These are phyloP conservation scores for Bemisia tabaci DNA, from an alignment of 1,140 invertebrate genomes.

Conservation along the genomic window DNA sequence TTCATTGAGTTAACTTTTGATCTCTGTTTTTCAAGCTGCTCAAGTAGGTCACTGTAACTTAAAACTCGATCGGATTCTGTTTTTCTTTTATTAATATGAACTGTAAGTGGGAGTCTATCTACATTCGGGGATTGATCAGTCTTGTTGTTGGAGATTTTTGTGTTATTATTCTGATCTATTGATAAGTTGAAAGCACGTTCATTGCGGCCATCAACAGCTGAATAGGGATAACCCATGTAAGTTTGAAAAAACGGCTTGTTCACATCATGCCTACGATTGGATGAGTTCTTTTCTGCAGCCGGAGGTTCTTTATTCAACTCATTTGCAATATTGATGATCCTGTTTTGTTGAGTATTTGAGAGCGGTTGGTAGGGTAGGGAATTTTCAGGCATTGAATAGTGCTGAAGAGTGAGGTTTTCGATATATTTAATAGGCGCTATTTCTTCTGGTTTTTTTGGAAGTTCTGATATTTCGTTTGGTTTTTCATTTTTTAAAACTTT, in stretches of 20 bases:
- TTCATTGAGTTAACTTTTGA: slow-evolving; percentile 21
- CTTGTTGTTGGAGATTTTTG: neutral
- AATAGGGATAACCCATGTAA: neutral
- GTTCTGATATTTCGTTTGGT: neutral
- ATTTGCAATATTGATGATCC: neutral
- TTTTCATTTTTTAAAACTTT: neutral
- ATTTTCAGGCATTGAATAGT: slow-evolving; percentile 17
- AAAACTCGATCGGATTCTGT: neutral
- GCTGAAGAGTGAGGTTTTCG: slow-evolving; percentile 21
- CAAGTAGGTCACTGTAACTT: neutral
- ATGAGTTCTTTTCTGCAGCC: neutral
- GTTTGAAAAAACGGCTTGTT: neutral
- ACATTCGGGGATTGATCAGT: neutral
- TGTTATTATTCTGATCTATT: neutral
- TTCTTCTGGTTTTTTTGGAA: neutral
- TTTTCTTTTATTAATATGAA: neutral
- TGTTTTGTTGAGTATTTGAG: neutral
- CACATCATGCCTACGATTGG: neutral
- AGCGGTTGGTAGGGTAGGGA: neutral
- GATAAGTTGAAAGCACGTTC: neutral
- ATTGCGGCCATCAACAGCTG: neutral
- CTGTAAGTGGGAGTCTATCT: neutral
- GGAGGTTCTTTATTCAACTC: neutral
- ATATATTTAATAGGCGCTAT: slow-evolving; percentile 17
- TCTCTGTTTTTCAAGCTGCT: neutral